Percentiles rank a stretch among this genome's conserved stretches.
phyloP scores from a whole-genome alignment of 2,113 vertebrate genomes.

The Cynopterus brachyotis region DNA sequence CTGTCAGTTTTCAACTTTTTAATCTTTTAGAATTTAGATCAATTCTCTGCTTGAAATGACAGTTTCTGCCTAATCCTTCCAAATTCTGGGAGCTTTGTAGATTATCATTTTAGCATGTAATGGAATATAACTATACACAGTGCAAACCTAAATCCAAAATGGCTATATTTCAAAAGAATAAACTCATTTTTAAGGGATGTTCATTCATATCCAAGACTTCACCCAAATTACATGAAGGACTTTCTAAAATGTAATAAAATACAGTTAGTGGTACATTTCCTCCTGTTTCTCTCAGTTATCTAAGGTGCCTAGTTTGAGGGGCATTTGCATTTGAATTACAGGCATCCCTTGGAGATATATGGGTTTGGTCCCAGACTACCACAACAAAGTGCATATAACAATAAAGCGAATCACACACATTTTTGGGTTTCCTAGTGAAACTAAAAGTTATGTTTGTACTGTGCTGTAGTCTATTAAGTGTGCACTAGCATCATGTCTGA shows the following conservation, averaged over 20 bases:
- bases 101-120: slow-evolving; percentile 39
- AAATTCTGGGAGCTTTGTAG: neutral
- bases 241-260: slow-evolving; percentile 43
- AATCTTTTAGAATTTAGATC: slow-evolving; percentile 56
- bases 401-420: neutral
- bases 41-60: slow-evolving; percentile 46
- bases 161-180: slow-evolving; percentile 29
- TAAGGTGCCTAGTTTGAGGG: neutral
- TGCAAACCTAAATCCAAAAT: neutral
- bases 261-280: neutral
- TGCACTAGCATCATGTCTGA: neutral
- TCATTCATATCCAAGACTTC: neutral
- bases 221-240: slow-evolving; percentile 1
- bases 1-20: slow-evolving; percentile 19
- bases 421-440: neutral
- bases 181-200: neutral
- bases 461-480: too few species aligned
- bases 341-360: neutral
- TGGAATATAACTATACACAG: neutral
- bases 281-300: neutral
- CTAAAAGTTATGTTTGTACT: neutral
- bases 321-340: slow-evolving; percentile 12
- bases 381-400: neutral
- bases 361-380: neutral
- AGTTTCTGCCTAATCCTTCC: slow-evolving; percentile 31